A percentile compares a stretch with the other conserved stretches of the same genome.
These are phyloP conservation scores for Microctenopoma stevenorrisi DNA, from an alignment of 2,797 vertebrate genomes.

Conservation along the genomic window DNA sequence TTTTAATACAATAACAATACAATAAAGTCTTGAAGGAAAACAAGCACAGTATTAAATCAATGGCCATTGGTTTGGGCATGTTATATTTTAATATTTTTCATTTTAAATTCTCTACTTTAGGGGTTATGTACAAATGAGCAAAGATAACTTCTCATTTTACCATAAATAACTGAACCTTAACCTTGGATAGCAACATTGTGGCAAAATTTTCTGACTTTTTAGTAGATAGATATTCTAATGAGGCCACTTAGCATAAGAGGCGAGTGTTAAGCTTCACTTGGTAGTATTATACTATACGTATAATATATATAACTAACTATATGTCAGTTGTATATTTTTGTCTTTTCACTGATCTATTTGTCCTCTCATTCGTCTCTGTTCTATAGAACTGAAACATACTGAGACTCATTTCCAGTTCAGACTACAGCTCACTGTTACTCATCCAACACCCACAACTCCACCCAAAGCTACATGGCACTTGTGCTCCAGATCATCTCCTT, in stretches of 20 bases:
- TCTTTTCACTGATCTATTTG: conserved; percentile 1
- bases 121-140: background rate
- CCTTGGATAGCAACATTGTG: background rate
- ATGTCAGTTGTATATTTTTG: background rate
- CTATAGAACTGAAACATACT: background rate
- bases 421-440: conserved; percentile 36
- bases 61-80: background rate
- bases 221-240: background rate
- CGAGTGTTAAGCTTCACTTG: conserved; percentile 5
- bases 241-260: background rate
- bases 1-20: background rate
- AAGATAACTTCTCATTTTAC: background rate
- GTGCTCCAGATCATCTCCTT: conserved; percentile 61
- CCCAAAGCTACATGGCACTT: conserved; percentile 39
- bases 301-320: too few relatives aligned
- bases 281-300: background rate
- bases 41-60: conserved; percentile 6
- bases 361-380: background rate
- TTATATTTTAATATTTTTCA: background rate
- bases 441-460: conserved; percentile 23
- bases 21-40: background rate
- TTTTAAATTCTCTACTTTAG: background rate
- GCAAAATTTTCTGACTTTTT: too few relatives aligned
- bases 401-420: conserved; percentile 30
- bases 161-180: background rate